phyloP scores from a whole-genome alignment of 1,140 invertebrate species.

The Orchestia grillus region DNA sequence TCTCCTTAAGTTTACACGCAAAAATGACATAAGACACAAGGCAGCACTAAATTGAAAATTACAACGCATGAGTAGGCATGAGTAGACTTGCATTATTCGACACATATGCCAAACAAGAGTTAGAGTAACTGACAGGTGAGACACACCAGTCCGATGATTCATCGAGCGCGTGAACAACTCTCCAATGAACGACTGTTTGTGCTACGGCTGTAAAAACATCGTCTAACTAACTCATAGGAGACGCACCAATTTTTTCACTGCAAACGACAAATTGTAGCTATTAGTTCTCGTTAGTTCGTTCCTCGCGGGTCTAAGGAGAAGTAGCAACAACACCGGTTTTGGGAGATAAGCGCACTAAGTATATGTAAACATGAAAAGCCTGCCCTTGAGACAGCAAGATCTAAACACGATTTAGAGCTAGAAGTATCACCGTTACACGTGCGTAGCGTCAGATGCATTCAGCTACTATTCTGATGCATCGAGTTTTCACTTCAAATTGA shows the following conservation, averaged over 20 bases:
- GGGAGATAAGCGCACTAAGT: neutral
- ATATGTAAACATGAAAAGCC: neutral
- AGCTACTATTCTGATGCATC: neutral
- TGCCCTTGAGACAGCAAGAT: neutral
- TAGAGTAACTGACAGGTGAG: neutral
- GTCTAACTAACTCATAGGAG: neutral
- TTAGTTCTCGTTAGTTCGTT: neutral
- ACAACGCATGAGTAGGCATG: too few species aligned
- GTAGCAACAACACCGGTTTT: neutral
- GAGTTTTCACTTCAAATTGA: neutral
- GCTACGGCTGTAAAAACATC: neutral
- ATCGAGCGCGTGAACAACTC: neutral
- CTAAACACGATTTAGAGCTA: slow-evolving; percentile 18
- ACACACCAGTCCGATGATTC: neutral
- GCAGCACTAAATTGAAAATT: too few species aligned
- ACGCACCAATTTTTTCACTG: neutral
- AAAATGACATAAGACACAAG: too few species aligned
- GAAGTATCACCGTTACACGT: neutral
- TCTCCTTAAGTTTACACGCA: too few species aligned
- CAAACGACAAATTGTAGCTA: neutral
- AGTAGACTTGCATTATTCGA: too few species aligned
- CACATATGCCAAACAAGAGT: neutral
- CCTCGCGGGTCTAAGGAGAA: neutral
- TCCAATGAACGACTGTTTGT: slow-evolving; percentile 35
- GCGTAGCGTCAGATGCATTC: neutral